Base-by-base conservation (phyloP, 2,113 vertebrate species). In the Hassar affinis region DNA sequence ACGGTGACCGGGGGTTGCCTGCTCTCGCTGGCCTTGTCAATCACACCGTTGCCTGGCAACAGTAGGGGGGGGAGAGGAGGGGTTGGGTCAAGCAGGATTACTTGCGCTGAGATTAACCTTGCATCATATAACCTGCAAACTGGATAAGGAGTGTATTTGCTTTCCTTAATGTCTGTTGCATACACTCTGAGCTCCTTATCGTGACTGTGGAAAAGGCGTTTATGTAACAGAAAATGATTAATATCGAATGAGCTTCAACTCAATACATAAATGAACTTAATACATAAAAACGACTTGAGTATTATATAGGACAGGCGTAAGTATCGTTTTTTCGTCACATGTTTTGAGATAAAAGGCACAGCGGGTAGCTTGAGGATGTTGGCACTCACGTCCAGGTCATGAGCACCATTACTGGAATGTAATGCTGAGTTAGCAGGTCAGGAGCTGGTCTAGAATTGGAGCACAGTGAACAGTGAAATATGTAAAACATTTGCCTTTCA, bases 21-120 rank as follows among this genome's bases (percentile, higher is more conserved):
- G 80, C 85, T 82, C 76, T 80, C 42, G 42, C 64, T 54, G 69
- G 84, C 82, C 88, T 87, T 87, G 89, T 89, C 90, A 87, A 82
- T 90, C 88, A 87, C 27, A 27, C 69, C 1, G 82, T 86, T 84
- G 79, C 86, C 64, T 38, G 6, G 85, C 85, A 85, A 82, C 88
- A 79, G 84, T 59, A 27, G 81, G 71, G 85, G 6, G 6, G 38
- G 38, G 38, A n/a, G n/a, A n/a, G n/a, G n/a, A n/a, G n/a, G n/a
- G n/a, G n/a, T n/a, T n/a, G 38, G 71, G 81, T 85, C 35, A 80
- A 64, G 79, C 83, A 85, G 69, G 33, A 71, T 62, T 69, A 82
- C 75, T 27, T 35, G 61, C 59, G 51, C 74, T 20, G 75, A 68
- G 75, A 84, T 78, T 51, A 57, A 47, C 81, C 82, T 57, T 56